These are phyloP conservation scores for Hypercompe scribonia DNA, from an alignment of 2,888 invertebrate genomes.

Conservation along the genomic window DNA sequence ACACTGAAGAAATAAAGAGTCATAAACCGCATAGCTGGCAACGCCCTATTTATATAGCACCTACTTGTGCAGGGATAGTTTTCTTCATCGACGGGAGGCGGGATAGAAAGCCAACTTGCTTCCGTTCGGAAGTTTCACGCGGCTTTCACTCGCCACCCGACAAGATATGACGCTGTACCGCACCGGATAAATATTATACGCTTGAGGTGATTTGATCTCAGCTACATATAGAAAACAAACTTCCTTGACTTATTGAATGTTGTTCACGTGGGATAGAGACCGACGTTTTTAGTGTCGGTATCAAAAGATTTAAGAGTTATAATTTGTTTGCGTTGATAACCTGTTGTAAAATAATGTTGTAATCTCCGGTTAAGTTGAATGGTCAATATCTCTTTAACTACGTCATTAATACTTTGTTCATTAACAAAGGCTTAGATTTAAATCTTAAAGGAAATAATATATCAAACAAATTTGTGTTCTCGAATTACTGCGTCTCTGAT, in stretches of 20 bases:
- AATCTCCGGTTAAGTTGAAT: conserved; percentile 33
- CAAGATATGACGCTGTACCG: conserved; percentile 65
- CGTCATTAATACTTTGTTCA: conserved; percentile 36
- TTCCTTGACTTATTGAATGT: conserved; percentile 40
- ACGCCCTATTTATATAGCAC: conserved; percentile 47
- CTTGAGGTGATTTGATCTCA: conserved; percentile 57
- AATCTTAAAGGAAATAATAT: conserved; percentile 32
- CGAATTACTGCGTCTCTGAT: conserved; percentile 13
- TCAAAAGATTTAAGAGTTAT: conserved; percentile 29
- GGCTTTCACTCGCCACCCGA: conserved; percentile 77
- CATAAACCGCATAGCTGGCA: conserved; percentile 51
- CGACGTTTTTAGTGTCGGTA: conserved; percentile 29
- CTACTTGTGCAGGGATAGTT: conserved; percentile 68
- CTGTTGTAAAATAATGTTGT: conserved; percentile 32
- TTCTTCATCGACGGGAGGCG: conserved; percentile 71
- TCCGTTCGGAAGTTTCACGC: conserved; percentile 83
- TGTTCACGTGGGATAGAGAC: conserved; percentile 38
- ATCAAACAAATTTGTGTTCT: conserved; percentile 25
- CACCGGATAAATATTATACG: conserved; percentile 65
- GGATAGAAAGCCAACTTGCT: conserved; percentile 82
- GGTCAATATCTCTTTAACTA: conserved; percentile 20
- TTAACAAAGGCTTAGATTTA: conserved; percentile 38
- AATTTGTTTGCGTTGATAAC: conserved; percentile 37
- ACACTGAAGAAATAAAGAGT: conserved; percentile 46
- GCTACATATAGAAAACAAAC: conserved; percentile 50